These are phyloP conservation scores for Anhinga anhinga DNA, from an alignment of 2,113 vertebrate species.

Conservation along the genomic window DNA sequence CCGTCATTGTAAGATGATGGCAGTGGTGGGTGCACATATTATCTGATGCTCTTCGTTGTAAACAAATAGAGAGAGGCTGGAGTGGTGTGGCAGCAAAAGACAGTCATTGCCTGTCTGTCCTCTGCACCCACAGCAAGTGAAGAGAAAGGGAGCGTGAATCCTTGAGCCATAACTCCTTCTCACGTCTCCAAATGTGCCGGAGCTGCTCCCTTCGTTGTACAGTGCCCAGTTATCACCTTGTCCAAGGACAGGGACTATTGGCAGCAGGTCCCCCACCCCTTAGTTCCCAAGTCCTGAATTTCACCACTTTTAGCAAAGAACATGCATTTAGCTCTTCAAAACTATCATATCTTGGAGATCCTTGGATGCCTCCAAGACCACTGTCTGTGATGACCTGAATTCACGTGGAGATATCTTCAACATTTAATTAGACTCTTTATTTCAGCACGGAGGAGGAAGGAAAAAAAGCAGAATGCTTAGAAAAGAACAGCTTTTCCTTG, in stretches of 20 bases:
- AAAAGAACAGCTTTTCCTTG: conserved; percentile 30
- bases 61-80: not conserved
- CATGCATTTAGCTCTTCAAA: not conserved
- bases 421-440: conserved; percentile 66
- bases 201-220: not conserved
- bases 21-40: not conserved
- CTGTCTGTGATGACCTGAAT: conserved; percentile 3
- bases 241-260: not conserved
- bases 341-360: not conserved
- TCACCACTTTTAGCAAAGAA: not conserved
- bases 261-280: not conserved
- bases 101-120: not conserved
- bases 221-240: not conserved
- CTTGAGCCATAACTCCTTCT: not conserved
- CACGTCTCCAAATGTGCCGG: not conserved
- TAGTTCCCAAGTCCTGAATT: not conserved
- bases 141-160: not conserved
- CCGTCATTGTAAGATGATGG: not conserved
- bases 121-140: not conserved
- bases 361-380: conserved; percentile 11
- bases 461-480: conserved; percentile 39
- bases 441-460: conserved; percentile 22
- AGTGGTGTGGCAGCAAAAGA: not conserved
- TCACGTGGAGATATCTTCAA: conserved; percentile 24
- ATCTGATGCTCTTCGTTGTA: not conserved